Evolutionary conservation across 2,797 vertebrate species (phyloP), one percentile per base, ranked within the genome.

Genomic region (Gymnothorax reevesii): DNA sequence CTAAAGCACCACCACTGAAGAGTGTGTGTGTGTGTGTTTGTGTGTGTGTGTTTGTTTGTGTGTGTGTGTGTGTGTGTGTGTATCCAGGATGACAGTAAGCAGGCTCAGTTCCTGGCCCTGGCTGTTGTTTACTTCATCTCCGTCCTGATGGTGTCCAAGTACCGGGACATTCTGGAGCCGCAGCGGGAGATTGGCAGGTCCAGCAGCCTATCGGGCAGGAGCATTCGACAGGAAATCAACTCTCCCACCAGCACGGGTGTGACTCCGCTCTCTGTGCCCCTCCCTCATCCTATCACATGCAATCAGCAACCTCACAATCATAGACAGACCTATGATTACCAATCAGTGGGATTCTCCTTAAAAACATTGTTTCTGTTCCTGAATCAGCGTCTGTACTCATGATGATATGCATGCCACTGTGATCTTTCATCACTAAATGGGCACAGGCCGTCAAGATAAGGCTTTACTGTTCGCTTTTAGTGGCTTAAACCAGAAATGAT

Each of bases 51-150:
- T 87, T 25, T 52, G 69, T 87, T 73, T 59, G 64, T 84, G 13
- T 62, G 60, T 62, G 60, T 62, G 60, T 62, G 54, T 89, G 79
- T 91, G 57, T 66, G 83, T 91, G n/a, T 89, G 87, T 87, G 84
- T 20, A 80, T 90, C 77, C 87, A 99, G 99, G 98, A 99, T 5
- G 99, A 99, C 93, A 99, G 99, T 93, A 99, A 99, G 85, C 99
- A 99, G 90, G 99, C 99, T 84, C 98, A 99, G 90, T 99, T 99
- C 92, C 95, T 99, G 91, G 99, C 99, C 25, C 95, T 99, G 93
- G 99, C 99, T 0, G 99, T 99, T 1, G 98, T 99, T 86, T 99
- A 99, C 95, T 99, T 99, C 90, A 99, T 99, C 92, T 99, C 98
- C 0, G 99, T 99, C 86, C 96, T 99, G 88, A 99, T 99, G 99